These are phyloP conservation scores for Gopherus flavomarginatus DNA, from an alignment of 2,113 vertebrate genomes.

Conservation along the genomic window DNA sequence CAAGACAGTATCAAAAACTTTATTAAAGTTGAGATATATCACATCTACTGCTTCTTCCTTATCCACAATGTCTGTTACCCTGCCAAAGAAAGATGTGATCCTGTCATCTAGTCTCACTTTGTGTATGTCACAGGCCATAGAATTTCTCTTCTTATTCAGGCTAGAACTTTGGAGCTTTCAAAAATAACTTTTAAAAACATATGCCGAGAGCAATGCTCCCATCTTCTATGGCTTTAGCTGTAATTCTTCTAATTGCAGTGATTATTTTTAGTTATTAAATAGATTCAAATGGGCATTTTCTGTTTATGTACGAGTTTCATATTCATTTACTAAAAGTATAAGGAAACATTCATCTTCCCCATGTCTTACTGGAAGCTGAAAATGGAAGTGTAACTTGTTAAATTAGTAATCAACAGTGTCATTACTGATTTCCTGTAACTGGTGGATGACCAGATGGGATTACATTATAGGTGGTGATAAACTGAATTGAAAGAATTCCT, in stretches of 20 bases:
- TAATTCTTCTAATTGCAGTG: rapidly evolving
- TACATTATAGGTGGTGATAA: not conserved
- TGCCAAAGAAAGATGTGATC: not conserved
- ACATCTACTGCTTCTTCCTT: not conserved
- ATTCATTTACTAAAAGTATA: rapidly evolving
- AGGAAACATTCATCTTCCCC: not conserved
- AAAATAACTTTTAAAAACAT: not conserved
- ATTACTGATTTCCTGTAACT: not conserved
- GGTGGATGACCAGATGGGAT: not conserved
- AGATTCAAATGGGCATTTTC: rapidly evolving
- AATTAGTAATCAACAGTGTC: conserved; percentile 8
- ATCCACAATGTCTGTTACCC: not conserved
- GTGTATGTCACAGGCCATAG: not conserved
- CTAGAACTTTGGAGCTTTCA: not conserved
- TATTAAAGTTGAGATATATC: not conserved
- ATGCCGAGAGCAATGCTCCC: rapidly evolving
- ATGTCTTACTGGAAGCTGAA: not conserved
- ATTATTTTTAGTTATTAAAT: rapidly evolving
- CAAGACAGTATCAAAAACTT: not conserved
- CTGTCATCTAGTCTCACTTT: not conserved
- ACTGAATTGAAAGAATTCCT: rapidly evolving
- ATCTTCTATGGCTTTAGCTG: too few species aligned
- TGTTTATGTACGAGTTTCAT: rapidly evolving
- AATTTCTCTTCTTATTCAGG: not conserved
- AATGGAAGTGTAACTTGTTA: not conserved